Evolutionary conservation across 2,888 invertebrate species (phyloP), one percentile per base, ranked within the genome.

Genomic region (Dicycla oo): DNA sequence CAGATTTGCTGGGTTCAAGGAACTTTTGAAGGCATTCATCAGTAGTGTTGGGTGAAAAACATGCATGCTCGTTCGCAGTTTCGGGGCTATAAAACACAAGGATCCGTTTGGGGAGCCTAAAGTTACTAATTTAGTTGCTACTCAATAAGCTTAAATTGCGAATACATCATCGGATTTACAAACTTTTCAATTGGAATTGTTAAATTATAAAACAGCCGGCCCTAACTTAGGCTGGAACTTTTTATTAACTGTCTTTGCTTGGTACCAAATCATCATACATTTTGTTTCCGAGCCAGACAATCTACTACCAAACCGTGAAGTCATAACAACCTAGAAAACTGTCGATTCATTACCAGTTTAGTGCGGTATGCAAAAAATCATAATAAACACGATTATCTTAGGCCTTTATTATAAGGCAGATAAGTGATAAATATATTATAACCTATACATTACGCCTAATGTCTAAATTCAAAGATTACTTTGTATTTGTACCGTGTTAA

Each of bases 1-100:
- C 75, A 77, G 83, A 88, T 88, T 90, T 88, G 77, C 82, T 73
- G 69, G 79, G 89, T 85, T 90, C 88, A 85, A 84, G 78, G 87
- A 87, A 81, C 69, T 74, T 57, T 65, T 45, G 15, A 38, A 63
- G 13, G 20, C 10, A 62, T 61, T 68, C 11, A 49, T 60, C 20
- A 43, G n/a, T 34, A n/a, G 13, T 34, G 40, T 68, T 72, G 5
- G n/a, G 2, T 49, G 11, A n/a, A 56, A 68, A 45, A 54, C 18
- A n/a, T 15, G 18, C 18, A 43, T 13, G 65, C 0, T 47, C 7
- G 0, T 8, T 30, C 34, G 61, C 34, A 43, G 18, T 66, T 62
- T n/a, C 0, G 1, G 5, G 11, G 13, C 45, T 51, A n/a, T 11
- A 38, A 56, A 40, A 4, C 34, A 30, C 20, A 13, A 57, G 4